A percentile compares a stretch with the other conserved stretches of the same genome.
These are phyloP conservation scores for Amphipyra tragopoginis DNA, from an alignment of 2,888 invertebrate genomes.

Conservation along the genomic window DNA sequence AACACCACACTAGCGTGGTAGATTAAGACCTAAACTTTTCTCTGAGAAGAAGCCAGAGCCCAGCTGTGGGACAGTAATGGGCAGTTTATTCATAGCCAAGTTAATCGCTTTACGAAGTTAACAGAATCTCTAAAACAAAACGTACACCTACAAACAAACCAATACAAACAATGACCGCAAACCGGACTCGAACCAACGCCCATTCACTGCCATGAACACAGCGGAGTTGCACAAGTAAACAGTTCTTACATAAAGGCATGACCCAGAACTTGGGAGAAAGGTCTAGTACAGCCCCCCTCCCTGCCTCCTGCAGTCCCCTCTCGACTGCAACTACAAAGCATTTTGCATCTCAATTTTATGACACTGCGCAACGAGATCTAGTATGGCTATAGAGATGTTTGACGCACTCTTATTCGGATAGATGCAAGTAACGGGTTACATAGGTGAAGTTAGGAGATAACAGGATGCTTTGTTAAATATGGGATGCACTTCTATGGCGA, in stretches of 20 bases:
- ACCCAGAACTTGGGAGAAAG: constrained; percentile 89
- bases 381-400: constrained; percentile 57
- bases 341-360: constrained; percentile 74
- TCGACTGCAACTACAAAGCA: constrained; percentile 55
- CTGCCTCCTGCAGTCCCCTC: constrained; percentile 41
- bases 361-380: constrained; percentile 61
- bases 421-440: too few relatives aligned
- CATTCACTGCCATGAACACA: constrained; percentile 66
- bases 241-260: constrained; percentile 78
- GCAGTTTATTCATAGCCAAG: not conserved
- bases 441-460: too few relatives aligned
- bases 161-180: constrained; percentile 42
- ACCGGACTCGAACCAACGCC: constrained; percentile 49
- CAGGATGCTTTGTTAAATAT: too few relatives aligned
- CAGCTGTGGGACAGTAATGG: too few relatives aligned
- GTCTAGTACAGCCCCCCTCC: constrained; percentile 69
- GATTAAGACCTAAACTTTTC: too few relatives aligned
- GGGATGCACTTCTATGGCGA: too few relatives aligned
- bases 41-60: too few relatives aligned
- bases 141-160: constrained; percentile 2
- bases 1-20: too few relatives aligned
- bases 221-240: constrained; percentile 61
- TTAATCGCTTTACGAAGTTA: not conserved
- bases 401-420: constrained; percentile 5
- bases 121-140: not conserved